A percentile compares a stretch with the other conserved stretches of the same genome.
Evolutionary conservation across 2,113 vertebrate species (phyloP).

Genomic region (rabbit (Oryctolagus cuniculus)): DNA sequence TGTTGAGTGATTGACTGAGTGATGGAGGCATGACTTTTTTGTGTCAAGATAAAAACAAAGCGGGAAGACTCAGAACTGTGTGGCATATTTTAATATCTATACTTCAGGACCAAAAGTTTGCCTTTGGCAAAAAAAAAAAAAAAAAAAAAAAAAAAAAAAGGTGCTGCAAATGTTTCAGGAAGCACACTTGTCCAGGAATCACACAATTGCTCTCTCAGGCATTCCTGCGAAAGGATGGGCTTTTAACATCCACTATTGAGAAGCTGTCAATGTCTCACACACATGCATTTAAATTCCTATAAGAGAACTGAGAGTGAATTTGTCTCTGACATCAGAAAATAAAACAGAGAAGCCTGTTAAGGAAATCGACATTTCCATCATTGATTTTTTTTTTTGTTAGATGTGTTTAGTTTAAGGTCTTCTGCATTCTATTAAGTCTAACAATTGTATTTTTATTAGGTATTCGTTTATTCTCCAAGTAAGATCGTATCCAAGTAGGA

Average conservation of each 20-base stretch:
- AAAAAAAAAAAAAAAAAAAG: background rate
- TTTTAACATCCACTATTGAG: slow-evolving; percentile 47
- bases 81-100: background rate
- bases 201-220: background rate
- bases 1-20: background rate
- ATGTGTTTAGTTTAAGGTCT: slow-evolving; percentile 59
- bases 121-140: background rate
- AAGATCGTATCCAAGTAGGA: slow-evolving; percentile 37
- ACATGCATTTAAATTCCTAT: slow-evolving; percentile 11
- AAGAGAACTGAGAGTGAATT: slow-evolving; percentile 50
- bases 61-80: background rate
- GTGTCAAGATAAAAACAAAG: background rate
- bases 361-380: slow-evolving; percentile 44
- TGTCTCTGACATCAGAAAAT: slow-evolving; percentile 62
- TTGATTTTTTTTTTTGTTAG: slow-evolving; percentile 54
- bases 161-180: background rate
- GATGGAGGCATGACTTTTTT: background rate
- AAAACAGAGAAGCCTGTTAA: slow-evolving; percentile 19
- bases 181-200: background rate
- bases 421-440: slow-evolving; percentile 49
- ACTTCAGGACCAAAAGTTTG: background rate
- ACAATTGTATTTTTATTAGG: slow-evolving; percentile 25
- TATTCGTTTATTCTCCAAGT: slow-evolving; percentile 36
- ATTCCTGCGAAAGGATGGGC: background rate
- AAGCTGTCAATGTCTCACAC: slow-evolving; percentile 33